A percentile compares a stretch with the other conserved stretches of the same genome.
Conservation (phyloP, 1,140 invertebrate species). For the Lasaia peninsularis region DNA sequence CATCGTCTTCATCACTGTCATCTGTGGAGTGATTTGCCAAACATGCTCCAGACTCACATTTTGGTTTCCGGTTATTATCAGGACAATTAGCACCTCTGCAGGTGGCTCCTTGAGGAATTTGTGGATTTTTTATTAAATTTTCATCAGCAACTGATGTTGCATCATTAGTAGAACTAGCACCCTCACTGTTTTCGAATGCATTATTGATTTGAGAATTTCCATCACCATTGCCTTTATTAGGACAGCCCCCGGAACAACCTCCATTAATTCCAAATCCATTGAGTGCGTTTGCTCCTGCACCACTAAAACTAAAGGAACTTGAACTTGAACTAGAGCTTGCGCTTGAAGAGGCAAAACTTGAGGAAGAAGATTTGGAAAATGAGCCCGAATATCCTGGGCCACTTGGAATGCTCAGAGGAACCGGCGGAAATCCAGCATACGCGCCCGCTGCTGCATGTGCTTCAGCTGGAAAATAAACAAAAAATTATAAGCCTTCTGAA, state of each 20-base stretch:
- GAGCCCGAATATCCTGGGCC: constrained; percentile 49
- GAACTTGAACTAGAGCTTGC: constrained; percentile 59
- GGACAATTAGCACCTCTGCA: constrained; percentile 18
- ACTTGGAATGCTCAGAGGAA: constrained; percentile 38
- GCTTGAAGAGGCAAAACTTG: constrained; percentile 59
- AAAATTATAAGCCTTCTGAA: too few species aligned
- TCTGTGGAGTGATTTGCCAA: not conserved
- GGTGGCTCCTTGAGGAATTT: constrained; percentile 13
- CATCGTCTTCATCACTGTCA: not conserved
- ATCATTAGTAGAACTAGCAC: constrained; percentile 15
- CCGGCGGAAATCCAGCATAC: constrained; percentile 29
- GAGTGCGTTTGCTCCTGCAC: constrained; percentile 26
- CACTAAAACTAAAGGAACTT: constrained; percentile 52
- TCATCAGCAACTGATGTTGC: constrained; percentile 26
- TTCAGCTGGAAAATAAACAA: constrained; percentile 45
- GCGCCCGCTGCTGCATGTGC: constrained; percentile 43
- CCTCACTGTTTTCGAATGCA: constrained; percentile 5
- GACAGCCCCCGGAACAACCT: constrained; percentile 27
- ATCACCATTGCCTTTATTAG: constrained; percentile 14
- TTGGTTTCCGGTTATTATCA: constrained; percentile 1
- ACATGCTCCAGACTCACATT: constrained; percentile 8
- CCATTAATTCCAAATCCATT: constrained; percentile 10
- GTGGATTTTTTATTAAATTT: constrained; percentile 24
- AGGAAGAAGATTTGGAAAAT: constrained; percentile 57
- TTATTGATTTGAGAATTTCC: constrained; percentile 10